phyloP scores from a whole-genome alignment of 2,797 vertebrate genomes.

The Girardinus metallicus region DNA sequence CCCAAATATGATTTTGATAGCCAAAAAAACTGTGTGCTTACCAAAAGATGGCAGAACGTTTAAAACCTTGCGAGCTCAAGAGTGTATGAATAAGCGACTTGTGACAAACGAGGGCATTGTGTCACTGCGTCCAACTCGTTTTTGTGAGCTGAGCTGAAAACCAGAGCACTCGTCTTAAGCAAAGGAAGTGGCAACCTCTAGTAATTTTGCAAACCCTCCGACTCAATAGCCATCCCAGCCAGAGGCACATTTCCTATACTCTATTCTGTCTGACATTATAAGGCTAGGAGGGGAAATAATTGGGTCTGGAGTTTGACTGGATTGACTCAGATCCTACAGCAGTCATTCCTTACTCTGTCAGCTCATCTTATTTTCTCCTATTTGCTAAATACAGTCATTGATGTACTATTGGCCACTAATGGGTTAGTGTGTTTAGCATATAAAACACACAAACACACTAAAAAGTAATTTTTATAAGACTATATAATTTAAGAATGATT shows the following conservation, averaged over 20 bases:
- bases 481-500: background rate
- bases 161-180: conserved; percentile 50
- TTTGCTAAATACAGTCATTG: background rate
- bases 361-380: background rate
- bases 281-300: conserved; percentile 23
- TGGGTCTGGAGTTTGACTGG: conserved; percentile 8
- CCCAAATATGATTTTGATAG: background rate
- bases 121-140: background rate
- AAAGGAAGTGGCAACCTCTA: conserved; percentile 22
- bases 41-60: background rate
- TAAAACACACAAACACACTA: background rate
- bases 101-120: background rate
- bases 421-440: background rate
- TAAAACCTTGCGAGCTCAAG: background rate
- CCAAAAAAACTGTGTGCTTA: background rate
- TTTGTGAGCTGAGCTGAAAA: conserved; percentile 40
- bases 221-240: conserved; percentile 22
- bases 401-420: background rate
- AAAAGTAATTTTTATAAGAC: background rate
- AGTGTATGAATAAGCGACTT: background rate
- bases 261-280: conserved; percentile 31
- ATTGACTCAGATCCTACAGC: background rate
- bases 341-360: background rate
- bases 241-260: background rate
- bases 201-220: conserved; percentile 7